Conservation (phyloP, 2,797 vertebrate genomes). For the Acanthopagrus latus region DNA sequence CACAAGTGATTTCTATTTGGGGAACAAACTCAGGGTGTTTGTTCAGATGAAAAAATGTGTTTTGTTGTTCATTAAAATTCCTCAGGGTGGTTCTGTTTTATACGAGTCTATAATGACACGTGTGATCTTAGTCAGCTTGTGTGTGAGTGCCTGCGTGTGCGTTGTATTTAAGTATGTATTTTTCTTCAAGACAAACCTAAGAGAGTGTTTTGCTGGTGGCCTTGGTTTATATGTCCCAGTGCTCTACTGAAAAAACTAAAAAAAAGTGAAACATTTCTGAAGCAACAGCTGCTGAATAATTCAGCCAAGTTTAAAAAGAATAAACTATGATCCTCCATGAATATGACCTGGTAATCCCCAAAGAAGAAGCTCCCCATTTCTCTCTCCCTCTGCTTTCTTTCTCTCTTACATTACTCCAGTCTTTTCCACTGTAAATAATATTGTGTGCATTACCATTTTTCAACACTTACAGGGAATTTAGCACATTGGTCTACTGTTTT, state of each 20-base stretch:
- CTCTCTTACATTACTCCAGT: not conserved
- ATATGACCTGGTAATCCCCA: constrained; percentile 50
- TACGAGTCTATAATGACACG: not conserved
- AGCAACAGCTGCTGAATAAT: constrained; percentile 68
- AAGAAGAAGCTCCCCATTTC: constrained; percentile 7
- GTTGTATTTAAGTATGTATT: constrained; percentile 3
- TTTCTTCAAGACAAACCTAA: constrained; percentile 15
- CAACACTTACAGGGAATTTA: not conserved
- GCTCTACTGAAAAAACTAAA: constrained; percentile 11
- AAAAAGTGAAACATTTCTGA: constrained; percentile 18
- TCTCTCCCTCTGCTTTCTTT: not conserved
- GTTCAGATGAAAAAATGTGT: constrained; percentile 13
- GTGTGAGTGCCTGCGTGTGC: not conserved
- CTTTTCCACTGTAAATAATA: not conserved
- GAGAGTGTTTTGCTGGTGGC: constrained; percentile 30
- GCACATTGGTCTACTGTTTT: not conserved
- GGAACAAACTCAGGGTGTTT: constrained; percentile 22
- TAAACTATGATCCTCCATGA: constrained; percentile 55
- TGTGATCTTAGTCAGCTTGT: not conserved
- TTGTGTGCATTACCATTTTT: fast-evolving
- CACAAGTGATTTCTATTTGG: constrained; percentile 15
- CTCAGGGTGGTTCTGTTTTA: constrained; percentile 13
- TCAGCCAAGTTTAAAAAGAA: constrained; percentile 62
- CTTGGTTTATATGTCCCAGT: constrained; percentile 56
- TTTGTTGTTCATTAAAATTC: constrained; percentile 15